Conservation (phyloP, 2,113 vertebrate species). For the Phalacrocorax brasilianus region DNA sequence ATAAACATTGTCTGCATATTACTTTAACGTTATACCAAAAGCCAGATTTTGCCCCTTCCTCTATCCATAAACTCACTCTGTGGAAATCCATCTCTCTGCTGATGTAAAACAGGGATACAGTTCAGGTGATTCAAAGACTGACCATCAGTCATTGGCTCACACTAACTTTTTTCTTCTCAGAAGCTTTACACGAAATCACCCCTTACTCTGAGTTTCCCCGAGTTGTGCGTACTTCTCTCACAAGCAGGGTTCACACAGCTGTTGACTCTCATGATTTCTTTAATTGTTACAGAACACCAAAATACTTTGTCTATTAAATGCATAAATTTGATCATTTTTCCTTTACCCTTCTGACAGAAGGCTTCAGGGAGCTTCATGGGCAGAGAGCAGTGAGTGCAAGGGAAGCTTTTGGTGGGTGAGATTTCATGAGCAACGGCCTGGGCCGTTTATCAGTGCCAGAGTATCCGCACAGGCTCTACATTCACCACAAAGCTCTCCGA, state of each 20-base stretch:
- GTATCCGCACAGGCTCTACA: not conserved
- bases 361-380: not conserved
- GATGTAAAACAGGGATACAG: not conserved
- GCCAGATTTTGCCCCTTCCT: not conserved
- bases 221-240: not conserved
- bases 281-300: not conserved
- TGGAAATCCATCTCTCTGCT: not conserved
- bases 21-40: not conserved
- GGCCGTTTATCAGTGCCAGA: not conserved
- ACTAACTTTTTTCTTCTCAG: not conserved
- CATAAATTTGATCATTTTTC: not conserved
- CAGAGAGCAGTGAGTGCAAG: not conserved
- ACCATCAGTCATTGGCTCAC: not conserved
- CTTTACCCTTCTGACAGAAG: not conserved
- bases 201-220: not conserved
- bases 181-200: not conserved
- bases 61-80: not conserved
- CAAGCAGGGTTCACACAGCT: not conserved
- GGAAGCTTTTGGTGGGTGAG: slow-evolving; percentile 13
- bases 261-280: not conserved
- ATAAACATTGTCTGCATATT: not conserved
- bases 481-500: not conserved
- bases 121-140: not conserved
- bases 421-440: not conserved
- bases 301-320: slow-evolving; percentile 8